Evolutionary conservation across 2,888 invertebrate genomes (phyloP), one percentile per base, ranked within the genome.

Genomic region (Cryptus viduatorius): DNA sequence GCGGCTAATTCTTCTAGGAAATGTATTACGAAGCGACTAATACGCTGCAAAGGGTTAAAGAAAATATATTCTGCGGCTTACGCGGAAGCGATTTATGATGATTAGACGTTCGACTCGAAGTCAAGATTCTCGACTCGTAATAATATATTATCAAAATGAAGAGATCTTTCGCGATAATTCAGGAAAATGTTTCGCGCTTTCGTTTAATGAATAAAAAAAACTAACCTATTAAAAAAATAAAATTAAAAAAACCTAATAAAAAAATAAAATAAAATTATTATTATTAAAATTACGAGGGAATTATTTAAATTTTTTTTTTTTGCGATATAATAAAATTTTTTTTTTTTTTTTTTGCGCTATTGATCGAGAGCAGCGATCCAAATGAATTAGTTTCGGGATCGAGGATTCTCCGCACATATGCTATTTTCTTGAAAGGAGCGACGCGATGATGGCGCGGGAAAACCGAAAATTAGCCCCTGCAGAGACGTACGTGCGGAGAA

Each of bases 71-170:
- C 91, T 92, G 93, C 89, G 93, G 93, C 92, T 92, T 90, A 89
- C 89, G 89, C 89, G 92, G 7, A 14, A 93, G 92, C 80, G 84
- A 86, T 93, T 93, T 93, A 93, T 93, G 93, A 92, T 93, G 93
- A 93, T 93, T 93, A 93, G 93, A 93, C 91, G 71, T 68, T 80
- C 76, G 78, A 78, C 71, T 75, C 65, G 50, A 44, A 68, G 46
- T 31, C 71, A 73, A 61, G 72, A 61, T 64, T 37, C 31, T 29
- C 80, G 24, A 68, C 78, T 71, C 65, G 78, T 42, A 42, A 78
- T 78, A 73, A 81, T 81, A 81, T 84, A 78, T 81, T 81, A 48
- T 80, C 65, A 12, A 8, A 79, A 42, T 48, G 73, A 48, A 37
- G 7, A 12, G 16, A 44, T 56, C 61, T 37, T 50, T 14, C 24